A percentile compares a stretch with the other conserved stretches of the same genome.
Conservation (phyloP, 1,140 invertebrate species). For the Campoletis sonorensis region DNA sequence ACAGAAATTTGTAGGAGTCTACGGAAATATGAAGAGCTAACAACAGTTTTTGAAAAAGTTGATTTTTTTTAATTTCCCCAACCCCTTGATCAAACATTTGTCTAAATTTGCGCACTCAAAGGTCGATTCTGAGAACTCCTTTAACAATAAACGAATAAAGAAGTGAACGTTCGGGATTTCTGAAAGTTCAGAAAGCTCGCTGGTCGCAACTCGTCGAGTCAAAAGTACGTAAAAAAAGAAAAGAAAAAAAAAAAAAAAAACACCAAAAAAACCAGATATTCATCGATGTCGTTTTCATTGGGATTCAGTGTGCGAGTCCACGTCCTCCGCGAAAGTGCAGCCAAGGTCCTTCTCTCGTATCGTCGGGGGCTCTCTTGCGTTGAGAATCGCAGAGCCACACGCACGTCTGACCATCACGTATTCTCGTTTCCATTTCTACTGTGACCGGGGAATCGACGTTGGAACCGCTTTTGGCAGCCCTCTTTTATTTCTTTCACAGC, state of each 20-base stretch:
- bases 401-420: constrained; percentile 26
- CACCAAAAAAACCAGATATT: background rate
- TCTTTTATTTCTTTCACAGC: background rate
- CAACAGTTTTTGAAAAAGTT: no score
- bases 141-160: background rate
- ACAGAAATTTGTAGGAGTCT: no score
- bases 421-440: constrained; percentile 18
- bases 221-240: background rate
- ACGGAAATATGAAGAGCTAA: no score
- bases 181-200: constrained; percentile 64
- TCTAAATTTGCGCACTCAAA: background rate
- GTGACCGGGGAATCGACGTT: background rate
- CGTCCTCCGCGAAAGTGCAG: constrained; percentile 66
- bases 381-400: constrained; percentile 1
- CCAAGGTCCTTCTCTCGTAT: constrained; percentile 56
- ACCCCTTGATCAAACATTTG: background rate
- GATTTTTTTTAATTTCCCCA: no score
- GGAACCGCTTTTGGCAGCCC: constrained; percentile 3
- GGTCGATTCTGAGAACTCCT: background rate
- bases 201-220: constrained; percentile 38
- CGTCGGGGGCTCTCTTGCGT: background rate
- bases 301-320: constrained; percentile 59
- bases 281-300: constrained; percentile 51
- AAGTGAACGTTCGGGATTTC: constrained; percentile 53
- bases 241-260: background rate